Base-by-base conservation (phyloP, 2,113 vertebrate species). In the Melanostigma gelatinosum region DNA sequence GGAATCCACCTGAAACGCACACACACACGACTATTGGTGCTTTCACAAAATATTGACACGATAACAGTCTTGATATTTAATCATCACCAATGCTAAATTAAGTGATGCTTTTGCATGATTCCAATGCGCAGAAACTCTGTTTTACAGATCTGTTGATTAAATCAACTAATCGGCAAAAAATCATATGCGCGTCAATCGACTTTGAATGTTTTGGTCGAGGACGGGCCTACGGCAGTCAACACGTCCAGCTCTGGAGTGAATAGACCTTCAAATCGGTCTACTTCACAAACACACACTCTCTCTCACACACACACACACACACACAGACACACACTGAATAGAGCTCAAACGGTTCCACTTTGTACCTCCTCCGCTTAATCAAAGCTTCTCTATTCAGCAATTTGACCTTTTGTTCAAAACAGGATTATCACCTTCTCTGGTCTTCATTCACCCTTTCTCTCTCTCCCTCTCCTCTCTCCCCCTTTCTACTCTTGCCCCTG, bases 361-460 rank as follows among this genome's bases (percentile, higher is more conserved):
- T 98, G 97, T 99, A 98, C 97, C 97, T 98, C 97, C 97, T 98
- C 97, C 96, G 97, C 97, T 99, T 99, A 99, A 99, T 99, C 98
- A 99, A 99, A 97, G 97, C 97, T 97, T 98, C 93, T 99, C 98
- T 97, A 99, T 99, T 99, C 97, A 99, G 97, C 98, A 99, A 99
- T 99, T 99, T 99, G 98, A 99, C 98, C 98, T 99, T 99, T 99
- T 99, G 98, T 99, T 98, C 98, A 98, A 99, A 99, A 99, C 97
- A 99, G 98, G 98, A 99, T 99, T 98, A 98, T 98, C 97, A 97
- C 97, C 97, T 93, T 88, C 87, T 92, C 93, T 85, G 84, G 88
- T 94, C 89, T 91, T 92, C 89, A 93, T 93, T 94, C 93, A 93
- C 89, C 90, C 92, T 89, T 85, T 92, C 90, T 97, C 96, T 96